Evolutionary conservation across 2,113 vertebrate species (phyloP), one percentile per base, ranked within the genome.

Genomic region (Dasyurus viverrinus): DNA sequence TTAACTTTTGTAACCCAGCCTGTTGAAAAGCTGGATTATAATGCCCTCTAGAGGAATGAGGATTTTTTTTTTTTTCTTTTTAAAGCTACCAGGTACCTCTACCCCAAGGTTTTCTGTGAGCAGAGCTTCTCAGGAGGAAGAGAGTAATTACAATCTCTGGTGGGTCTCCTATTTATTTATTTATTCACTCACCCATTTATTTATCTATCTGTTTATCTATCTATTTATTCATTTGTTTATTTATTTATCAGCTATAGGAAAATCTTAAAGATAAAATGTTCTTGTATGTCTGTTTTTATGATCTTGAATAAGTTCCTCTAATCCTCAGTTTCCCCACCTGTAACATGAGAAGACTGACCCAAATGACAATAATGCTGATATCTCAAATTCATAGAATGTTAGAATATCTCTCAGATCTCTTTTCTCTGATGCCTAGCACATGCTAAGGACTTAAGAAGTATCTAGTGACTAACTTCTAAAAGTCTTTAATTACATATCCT

Each of bases 11-110:
- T 42, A 53, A 94, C 89, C 90, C 53, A 27, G 50, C 26, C 22
- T 19, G 46, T 52, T 9, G 89, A 98, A 98, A 98, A 98, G 95
- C 96, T 96, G 94, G 98, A 97, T 97, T 98, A 95, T 2, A 89
- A 94, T 93, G 98, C 98, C 98, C 98, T 95, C 98, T 97, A 91
- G 97, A 98, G 98, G 98, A 94, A 91, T 42, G 27, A 54, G 47
- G 22, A 3, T 36, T 92, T 84, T 52, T 84, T 84, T 52, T 84
- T 46, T 93, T 92, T 52, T 53, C 14, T 90, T 90, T 50, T 90
- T 90, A 90, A 90, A 90, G 57, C 42, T 0, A 1, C 23, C 90
- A 53, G 16, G 50, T 55, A 42, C 53, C 42, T 53, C 30, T 25
- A n/a, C 48, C 90, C 57, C 23, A 25, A 57, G 54, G 54, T 27